Percentiles rank a stretch among this genome's conserved stretches.
Conservation (phyloP, 2,888 invertebrate species). For the Cheilosia impressa region DNA sequence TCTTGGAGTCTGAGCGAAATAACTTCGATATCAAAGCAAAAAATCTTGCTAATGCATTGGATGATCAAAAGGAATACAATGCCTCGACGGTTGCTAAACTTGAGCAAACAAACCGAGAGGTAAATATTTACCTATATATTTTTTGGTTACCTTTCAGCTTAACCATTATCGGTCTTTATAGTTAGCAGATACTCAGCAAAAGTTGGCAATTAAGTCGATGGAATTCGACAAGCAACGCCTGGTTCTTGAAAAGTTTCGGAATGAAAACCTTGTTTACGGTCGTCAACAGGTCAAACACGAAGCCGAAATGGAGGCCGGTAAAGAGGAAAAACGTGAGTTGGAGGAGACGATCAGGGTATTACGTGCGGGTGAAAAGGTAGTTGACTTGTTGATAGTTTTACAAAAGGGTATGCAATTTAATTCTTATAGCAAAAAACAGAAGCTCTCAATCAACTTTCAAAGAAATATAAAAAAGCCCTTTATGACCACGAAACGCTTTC, state of each 20-base stretch:
- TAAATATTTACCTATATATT: conserved; percentile 51
- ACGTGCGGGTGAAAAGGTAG: conserved; percentile 78
- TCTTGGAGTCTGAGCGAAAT: conserved; percentile 73
- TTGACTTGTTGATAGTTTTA: background rate
- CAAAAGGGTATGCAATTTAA: background rate
- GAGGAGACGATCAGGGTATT: conserved; percentile 78
- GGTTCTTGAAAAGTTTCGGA: conserved; percentile 77
- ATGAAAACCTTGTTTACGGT: conserved; percentile 76
- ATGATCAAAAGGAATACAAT: conserved; percentile 79
- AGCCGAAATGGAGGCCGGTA: conserved; percentile 77
- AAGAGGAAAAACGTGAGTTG: conserved; percentile 76
- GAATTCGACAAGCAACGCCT: conserved; percentile 79
- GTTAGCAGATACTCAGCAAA: conserved; percentile 76
- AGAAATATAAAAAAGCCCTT: conserved; percentile 78
- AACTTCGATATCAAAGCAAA: conserved; percentile 74
- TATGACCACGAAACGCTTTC: conserved; percentile 79
- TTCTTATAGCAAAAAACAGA: conserved; percentile 76
- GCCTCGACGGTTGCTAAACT: conserved; percentile 76
- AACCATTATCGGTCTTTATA: conserved; percentile 14
- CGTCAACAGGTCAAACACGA: conserved; percentile 77
- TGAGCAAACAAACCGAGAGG: conserved; percentile 77
- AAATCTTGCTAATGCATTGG: conserved; percentile 75
- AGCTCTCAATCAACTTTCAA: conserved; percentile 77
- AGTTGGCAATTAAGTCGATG: conserved; percentile 75
- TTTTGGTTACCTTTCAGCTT: background rate